phyloP scores from a whole-genome alignment of 2,888 invertebrate species.

The Gastrophysa polygoni region DNA sequence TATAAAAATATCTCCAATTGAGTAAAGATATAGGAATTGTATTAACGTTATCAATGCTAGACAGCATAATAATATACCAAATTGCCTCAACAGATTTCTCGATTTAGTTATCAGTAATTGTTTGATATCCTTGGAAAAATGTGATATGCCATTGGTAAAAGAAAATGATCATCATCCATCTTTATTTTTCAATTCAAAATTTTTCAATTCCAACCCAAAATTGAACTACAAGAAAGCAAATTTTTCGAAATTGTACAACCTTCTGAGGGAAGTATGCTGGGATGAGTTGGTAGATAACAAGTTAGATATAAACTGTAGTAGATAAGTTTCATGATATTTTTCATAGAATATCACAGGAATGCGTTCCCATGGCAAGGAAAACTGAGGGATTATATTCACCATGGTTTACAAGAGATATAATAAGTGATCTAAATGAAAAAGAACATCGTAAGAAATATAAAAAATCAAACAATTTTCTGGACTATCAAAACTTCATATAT shows the following conservation, averaged over 20 bases:
- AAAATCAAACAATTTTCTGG: not conserved
- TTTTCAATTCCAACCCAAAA: not conserved
- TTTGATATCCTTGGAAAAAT: not conserved
- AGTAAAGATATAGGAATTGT: conserved; percentile 5
- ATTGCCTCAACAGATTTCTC: not conserved
- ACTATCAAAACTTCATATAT: not conserved
- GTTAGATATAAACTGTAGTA: not conserved
- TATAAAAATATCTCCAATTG: not conserved
- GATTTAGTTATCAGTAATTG: conserved; percentile 9
- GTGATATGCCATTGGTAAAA: not conserved
- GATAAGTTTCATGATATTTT: not conserved
- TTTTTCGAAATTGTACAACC: conserved; percentile 6
- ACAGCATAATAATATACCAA: conserved; percentile 4
- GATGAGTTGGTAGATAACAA: not conserved
- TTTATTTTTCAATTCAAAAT: conserved; percentile 3
- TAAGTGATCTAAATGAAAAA: not conserved
- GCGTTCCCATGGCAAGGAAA: not conserved
- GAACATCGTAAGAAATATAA: not conserved
- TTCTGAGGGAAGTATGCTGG: not conserved
- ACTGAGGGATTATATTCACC: not conserved
- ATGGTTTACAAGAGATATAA: conserved; percentile 1
- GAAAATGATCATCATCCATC: conserved; percentile 8
- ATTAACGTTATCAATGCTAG: conserved; percentile 7
- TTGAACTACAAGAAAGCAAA: conserved; percentile 4
- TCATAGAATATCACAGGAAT: not conserved